These are phyloP conservation scores for Drosophila stalkeri DNA, from an alignment of 2,888 invertebrate genomes.

Conservation along the genomic window DNA sequence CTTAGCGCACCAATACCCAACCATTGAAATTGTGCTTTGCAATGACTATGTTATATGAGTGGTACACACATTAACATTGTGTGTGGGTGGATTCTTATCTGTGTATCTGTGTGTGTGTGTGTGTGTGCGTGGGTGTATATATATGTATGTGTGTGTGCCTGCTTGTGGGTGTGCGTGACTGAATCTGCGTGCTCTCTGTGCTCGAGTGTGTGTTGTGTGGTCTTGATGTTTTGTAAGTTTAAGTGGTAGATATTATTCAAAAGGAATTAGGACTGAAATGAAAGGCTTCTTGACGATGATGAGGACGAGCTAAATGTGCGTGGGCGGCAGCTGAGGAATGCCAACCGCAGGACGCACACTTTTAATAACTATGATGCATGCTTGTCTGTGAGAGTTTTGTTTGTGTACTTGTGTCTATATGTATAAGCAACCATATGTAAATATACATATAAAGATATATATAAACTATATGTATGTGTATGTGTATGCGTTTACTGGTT, in stretches of 20 bases:
- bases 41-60: constrained; percentile 39
- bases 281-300: constrained; percentile 71
- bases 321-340: constrained; percentile 36
- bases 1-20: constrained; percentile 19
- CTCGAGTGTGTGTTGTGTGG: constrained; percentile 40
- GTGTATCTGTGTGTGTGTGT: not conserved
- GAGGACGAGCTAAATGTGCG: constrained; percentile 24
- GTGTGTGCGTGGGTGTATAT: not conserved
- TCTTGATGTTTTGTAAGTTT: constrained; percentile 77
- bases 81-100: not conserved
- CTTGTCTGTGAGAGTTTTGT: constrained; percentile 13
- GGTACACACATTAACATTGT: not conserved
- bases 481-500: constrained; percentile 47
- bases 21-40: constrained; percentile 42
- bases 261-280: constrained; percentile 79
- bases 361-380: constrained; percentile 69
- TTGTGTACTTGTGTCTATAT: constrained; percentile 7
- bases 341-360: constrained; percentile 66
- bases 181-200: constrained; percentile 26
- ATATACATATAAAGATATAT: not conserved
- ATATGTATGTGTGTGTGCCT: constrained; percentile 7
- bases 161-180: constrained; percentile 23
- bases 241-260: constrained; percentile 81
- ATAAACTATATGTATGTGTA: not conserved
- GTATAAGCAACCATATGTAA: constrained; percentile 15